Conservation (phyloP, 1,140 invertebrate genomes). For the Melipona quadrifasciata region DNA sequence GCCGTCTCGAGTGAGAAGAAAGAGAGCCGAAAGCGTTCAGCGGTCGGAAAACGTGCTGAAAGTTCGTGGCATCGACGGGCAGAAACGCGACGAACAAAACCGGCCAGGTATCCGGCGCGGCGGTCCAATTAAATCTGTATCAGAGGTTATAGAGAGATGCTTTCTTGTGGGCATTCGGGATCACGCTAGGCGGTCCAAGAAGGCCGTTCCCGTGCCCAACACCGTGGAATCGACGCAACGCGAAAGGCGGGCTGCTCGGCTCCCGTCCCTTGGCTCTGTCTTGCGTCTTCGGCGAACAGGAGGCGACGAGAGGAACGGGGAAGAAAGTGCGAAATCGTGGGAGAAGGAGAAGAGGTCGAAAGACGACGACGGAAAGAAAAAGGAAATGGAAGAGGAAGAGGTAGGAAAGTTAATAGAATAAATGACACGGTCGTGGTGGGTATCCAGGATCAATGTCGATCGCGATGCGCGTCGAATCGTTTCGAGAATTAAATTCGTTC, state of each 20-base stretch:
- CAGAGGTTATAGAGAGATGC: constrained; percentile 45
- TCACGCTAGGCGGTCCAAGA: constrained; percentile 44
- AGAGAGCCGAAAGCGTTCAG: neutral
- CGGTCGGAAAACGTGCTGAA: constrained; percentile 4
- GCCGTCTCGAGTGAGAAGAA: too few relatives aligned
- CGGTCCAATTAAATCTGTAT: constrained; percentile 63
- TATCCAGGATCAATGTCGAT: constrained; percentile 33
- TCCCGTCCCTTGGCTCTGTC: neutral
- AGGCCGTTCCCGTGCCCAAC: constrained; percentile 59
- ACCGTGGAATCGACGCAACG: constrained; percentile 57
- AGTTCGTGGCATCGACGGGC: constrained; percentile 6
- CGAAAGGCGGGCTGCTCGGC: constrained; percentile 45
- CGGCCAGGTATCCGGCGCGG: constrained; percentile 32
- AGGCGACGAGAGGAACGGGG: neutral
- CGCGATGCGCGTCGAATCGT: constrained; percentile 48
- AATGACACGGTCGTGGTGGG: constrained; percentile 60
- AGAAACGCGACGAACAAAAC: constrained; percentile 34
- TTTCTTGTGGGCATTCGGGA: constrained; percentile 54
- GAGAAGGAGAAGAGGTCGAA: neutral
- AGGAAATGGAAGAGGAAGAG: constrained; percentile 1
- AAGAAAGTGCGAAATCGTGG: neutral
- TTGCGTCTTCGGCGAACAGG: neutral
- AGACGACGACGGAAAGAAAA: too few relatives aligned
- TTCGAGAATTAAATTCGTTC: constrained; percentile 55
- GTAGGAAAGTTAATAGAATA: constrained; percentile 59